Evolutionary conservation across 2,888 invertebrate genomes (phyloP).

Genomic region (Caenorhabditis sp.): DNA sequence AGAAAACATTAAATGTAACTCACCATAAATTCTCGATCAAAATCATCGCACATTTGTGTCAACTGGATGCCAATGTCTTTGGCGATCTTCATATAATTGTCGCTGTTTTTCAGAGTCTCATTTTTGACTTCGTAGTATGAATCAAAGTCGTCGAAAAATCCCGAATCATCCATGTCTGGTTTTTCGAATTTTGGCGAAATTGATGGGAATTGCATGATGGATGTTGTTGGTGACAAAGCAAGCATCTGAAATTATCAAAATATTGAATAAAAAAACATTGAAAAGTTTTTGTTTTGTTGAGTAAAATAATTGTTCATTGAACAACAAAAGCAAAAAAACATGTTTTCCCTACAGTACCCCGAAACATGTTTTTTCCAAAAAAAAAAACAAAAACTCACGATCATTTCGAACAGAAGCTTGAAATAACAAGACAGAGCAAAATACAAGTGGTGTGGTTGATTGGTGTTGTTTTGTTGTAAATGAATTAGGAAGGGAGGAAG

Average conservation of each 20-base stretch:
- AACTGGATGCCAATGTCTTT: slow-evolving; percentile 16
- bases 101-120: neutral
- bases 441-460: neutral
- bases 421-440: neutral
- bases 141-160: neutral
- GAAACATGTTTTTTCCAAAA: too few relatives aligned
- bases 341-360: too few relatives aligned
- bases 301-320: too few relatives aligned
- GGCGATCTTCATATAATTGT: neutral
- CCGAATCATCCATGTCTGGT: neutral
- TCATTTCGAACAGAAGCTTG: neutral
- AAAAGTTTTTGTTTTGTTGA: too few relatives aligned
- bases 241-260: slow-evolving; percentile 1
- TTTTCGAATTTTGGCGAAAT: neutral
- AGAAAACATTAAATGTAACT: neutral
- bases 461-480: neutral
- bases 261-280: neutral
- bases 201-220: neutral
- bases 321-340: neutral
- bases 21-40: slow-evolving; percentile 25
- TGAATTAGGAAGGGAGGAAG: neutral
- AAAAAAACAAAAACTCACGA: neutral
- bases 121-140: neutral
- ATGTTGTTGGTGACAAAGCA: neutral
- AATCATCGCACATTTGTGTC: slow-evolving; percentile 26